Evolutionary conservation across 1,140 invertebrate species (phyloP).

Genomic region (Drosophila sproati): DNA sequence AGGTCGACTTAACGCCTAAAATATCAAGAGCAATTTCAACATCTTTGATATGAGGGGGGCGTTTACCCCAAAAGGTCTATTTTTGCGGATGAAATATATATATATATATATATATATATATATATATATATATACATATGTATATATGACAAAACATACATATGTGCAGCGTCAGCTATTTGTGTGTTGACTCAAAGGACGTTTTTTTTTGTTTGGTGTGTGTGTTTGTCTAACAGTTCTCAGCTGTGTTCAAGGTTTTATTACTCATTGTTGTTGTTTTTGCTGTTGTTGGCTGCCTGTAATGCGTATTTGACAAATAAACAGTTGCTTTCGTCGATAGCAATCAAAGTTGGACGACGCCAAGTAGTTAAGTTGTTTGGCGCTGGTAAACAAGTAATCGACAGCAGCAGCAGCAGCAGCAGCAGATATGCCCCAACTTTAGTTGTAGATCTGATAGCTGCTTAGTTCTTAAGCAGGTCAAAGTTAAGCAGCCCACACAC

Average conservation of each 20-base stretch:
- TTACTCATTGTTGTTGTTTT: slow-evolving; percentile 49
- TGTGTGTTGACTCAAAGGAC: slow-evolving; percentile 77
- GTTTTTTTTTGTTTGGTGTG: slow-evolving; percentile 26
- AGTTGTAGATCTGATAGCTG: slow-evolving; percentile 36
- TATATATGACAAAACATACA: slow-evolving; percentile 32
- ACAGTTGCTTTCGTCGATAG: slow-evolving; percentile 77
- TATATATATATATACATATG: neutral
- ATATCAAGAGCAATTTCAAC: slow-evolving; percentile 69
- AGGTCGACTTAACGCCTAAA: slow-evolving; percentile 60
- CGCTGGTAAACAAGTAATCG: slow-evolving; percentile 80
- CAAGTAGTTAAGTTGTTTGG: slow-evolving; percentile 81
- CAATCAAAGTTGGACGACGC: slow-evolving; percentile 66
- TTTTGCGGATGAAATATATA: neutral
- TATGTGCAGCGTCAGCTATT: slow-evolving; percentile 78
- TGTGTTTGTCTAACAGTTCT: slow-evolving; percentile 34
- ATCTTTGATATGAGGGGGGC: slow-evolving; percentile 59
- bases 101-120: neutral
- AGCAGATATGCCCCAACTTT: slow-evolving; percentile 13
- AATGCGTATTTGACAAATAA: slow-evolving; percentile 83
- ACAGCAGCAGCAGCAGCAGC: slow-evolving; percentile 31
- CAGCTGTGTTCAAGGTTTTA: slow-evolving; percentile 52
- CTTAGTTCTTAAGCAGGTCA: slow-evolving; percentile 74
- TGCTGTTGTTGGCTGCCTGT: slow-evolving; percentile 64
- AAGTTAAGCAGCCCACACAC: slow-evolving; percentile 47
- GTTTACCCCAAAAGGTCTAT: slow-evolving; percentile 45